A percentile compares a stretch with the other conserved stretches of the same genome.
These are phyloP conservation scores for Muntiacus reevesi DNA, from an alignment of 2,113 vertebrate genomes.

Conservation along the genomic window DNA sequence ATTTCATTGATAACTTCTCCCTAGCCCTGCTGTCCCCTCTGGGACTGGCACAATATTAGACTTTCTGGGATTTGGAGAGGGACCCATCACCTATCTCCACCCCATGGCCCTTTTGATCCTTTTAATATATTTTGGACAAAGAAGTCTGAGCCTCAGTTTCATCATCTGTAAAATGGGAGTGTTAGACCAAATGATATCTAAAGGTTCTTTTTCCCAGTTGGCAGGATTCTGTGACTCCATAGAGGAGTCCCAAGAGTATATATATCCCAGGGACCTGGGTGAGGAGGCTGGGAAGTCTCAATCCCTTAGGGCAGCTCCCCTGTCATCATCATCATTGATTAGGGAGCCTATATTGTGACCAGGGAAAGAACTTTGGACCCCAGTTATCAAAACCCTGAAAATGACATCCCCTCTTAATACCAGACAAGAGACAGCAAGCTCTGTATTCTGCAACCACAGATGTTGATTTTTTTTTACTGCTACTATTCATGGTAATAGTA, in stretches of 20 bases:
- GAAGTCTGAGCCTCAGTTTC: background rate
- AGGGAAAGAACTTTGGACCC: background rate
- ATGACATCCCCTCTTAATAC: no score
- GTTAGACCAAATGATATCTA: background rate
- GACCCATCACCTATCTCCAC: background rate
- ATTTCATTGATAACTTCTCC: background rate
- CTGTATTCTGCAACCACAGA: background rate
- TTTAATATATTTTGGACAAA: background rate
- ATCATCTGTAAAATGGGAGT: slow-evolving; percentile 20
- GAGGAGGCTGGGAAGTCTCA: background rate
- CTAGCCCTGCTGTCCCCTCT: background rate
- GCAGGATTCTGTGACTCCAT: background rate
- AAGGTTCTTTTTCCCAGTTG: background rate
- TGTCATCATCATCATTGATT: background rate
- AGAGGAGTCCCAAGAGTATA: background rate
- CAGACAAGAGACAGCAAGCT: background rate
- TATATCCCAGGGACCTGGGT: background rate
- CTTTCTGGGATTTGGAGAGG: background rate
- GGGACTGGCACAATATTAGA: background rate
- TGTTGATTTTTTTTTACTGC: background rate
- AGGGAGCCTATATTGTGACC: background rate
- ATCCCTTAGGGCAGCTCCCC: background rate
- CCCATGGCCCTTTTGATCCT: background rate
- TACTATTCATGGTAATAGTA: background rate
- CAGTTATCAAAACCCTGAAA: background rate